A percentile compares a stretch with the other conserved stretches of the same genome.
These are phyloP conservation scores for Rhimphoctona megacephalus DNA, from an alignment of 2,888 invertebrate species.

Conservation along the genomic window DNA sequence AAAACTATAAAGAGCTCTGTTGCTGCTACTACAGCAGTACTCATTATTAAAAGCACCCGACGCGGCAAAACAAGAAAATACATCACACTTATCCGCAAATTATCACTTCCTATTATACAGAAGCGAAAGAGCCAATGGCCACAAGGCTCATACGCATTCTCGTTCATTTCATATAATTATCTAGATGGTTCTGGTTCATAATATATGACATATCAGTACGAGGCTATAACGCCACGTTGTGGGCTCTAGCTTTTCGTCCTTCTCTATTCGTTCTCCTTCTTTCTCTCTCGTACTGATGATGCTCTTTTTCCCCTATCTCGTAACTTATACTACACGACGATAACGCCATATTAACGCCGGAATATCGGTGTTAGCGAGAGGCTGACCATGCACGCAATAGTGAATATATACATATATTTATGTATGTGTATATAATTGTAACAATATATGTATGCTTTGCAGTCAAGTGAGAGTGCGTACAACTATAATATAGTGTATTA, in stretches of 20 bases:
- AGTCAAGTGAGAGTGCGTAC: conserved; percentile 39
- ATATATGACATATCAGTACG: conserved; percentile 67
- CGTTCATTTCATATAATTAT: conserved; percentile 82
- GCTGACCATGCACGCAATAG: conserved; percentile 37
- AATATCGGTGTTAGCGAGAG: conserved; percentile 66
- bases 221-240: conserved; percentile 23
- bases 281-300: background rate
- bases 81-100: conserved; percentile 75
- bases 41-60: conserved; percentile 46
- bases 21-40: background rate
- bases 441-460: conserved; percentile 27
- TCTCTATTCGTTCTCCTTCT: conserved; percentile 28
- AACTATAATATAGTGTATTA: conserved; percentile 53
- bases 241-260: conserved; percentile 44
- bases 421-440: conserved; percentile 13
- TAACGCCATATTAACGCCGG: conserved; percentile 74
- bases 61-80: conserved; percentile 74
- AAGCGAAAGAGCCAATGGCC: conserved; percentile 33
- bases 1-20: conserved; percentile 8
- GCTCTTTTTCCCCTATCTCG: conserved; percentile 53
- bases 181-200: conserved; percentile 74
- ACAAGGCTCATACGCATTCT: conserved; percentile 67
- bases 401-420: background rate
- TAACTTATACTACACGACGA: conserved; percentile 73
- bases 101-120: conserved; percentile 78